Evolutionary conservation across 2,113 vertebrate genomes (phyloP), one percentile per base, ranked within the genome.

Genomic region (Chlamydotis undulata): DNA sequence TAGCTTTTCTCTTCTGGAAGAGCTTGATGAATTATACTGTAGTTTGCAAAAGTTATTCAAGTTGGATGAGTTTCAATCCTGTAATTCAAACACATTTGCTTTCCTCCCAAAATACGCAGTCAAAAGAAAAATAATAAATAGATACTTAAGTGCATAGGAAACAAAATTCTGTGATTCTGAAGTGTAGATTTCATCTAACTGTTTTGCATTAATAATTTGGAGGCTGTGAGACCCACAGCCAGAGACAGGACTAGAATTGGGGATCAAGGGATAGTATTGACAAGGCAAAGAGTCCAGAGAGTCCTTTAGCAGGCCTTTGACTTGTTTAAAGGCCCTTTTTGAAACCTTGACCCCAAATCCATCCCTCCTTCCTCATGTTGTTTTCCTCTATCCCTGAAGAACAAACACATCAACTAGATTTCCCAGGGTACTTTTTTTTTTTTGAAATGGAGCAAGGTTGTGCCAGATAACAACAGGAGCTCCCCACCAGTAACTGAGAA

Each of bases 11-110:
- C 64, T 86, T 85, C 71, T 81, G 80, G 83, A 90, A 75, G 56
- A 89, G 52, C 73, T 83, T 83, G 63, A 56, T 95, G 69, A 93
- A 86, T 90, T 95, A 86, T 49, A 26, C 47, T 93, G 50, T 50
- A 90, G 56, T 77, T 95, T 81, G 56, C 57, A 61, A 69, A 94
- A 94, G 92, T 89, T 93, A 52, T 69, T 96, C 45, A 79, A 78
- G 49, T 69, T 89, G 90, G 89, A 92, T 92, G 77, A 87, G n/a
- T 84, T 95, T 91, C 88, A 96, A 6, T 87, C 76, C 31, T 92
- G 49, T 90, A 87, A 84, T 78, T 96, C 56, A 91, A 78, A 63
- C 49, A 25, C 83, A 73, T 7, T 92, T 95, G 39, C 77, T 95
- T 89, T 87, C 53, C 53, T 95, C 74, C 35, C 74, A 91, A 91